Percentiles rank a stretch among this genome's conserved stretches.
phyloP scores from a whole-genome alignment of 2,113 vertebrate species.

The Tyto alba region DNA sequence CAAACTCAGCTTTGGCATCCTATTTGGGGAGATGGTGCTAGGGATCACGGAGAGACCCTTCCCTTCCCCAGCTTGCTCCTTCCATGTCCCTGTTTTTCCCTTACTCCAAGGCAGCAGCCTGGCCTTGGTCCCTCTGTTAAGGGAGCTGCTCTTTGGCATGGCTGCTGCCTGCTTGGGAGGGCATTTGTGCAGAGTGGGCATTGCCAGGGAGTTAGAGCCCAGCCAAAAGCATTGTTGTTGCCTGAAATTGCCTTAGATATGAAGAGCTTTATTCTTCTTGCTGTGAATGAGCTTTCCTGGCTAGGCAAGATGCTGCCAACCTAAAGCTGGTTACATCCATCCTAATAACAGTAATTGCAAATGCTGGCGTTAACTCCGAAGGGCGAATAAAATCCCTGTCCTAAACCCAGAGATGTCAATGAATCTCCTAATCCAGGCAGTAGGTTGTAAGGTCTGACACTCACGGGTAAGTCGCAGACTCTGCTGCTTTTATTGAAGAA shows the following conservation, averaged over 20 bases:
- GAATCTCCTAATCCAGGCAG: slow-evolving; percentile 5
- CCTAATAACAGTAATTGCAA: background rate
- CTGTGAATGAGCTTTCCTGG: background rate
- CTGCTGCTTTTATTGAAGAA: background rate
- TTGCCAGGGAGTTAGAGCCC: background rate
- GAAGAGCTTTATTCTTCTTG: background rate
- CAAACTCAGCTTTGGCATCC: background rate
- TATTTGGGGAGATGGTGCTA: background rate
- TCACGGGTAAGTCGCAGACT: background rate
- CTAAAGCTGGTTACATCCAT: background rate
- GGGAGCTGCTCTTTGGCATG: background rate
- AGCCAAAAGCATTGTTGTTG: background rate
- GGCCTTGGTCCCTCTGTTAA: background rate
- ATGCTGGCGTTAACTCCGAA: background rate
- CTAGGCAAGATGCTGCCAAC: background rate
- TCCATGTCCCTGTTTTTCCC: background rate
- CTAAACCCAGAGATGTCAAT: background rate
- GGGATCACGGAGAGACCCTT: background rate
- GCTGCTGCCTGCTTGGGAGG: background rate
- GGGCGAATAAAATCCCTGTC: background rate
- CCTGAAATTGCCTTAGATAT: background rate
- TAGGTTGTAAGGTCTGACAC: background rate
- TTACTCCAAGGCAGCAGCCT: background rate
- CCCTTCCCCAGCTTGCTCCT: background rate
- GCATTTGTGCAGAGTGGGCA: background rate